These are phyloP conservation scores for Acrossocheilus fasciatus DNA, from an alignment of 2,797 vertebrate species.

Conservation along the genomic window DNA sequence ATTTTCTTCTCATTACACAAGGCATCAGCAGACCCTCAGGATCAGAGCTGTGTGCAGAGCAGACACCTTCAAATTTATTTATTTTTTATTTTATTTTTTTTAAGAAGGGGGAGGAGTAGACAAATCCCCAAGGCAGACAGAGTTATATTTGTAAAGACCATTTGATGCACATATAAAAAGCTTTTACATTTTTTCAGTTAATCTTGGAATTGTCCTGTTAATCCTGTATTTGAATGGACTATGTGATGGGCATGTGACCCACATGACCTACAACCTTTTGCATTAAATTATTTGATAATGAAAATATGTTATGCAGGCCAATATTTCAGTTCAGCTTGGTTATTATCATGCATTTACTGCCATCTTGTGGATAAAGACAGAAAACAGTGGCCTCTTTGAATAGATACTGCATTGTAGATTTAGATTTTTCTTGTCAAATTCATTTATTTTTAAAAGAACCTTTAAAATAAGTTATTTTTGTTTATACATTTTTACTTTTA, in stretches of 20 bases:
- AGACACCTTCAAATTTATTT: not conserved
- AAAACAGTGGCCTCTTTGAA: not conserved
- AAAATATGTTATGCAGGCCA: not conserved
- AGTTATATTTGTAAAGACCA: not conserved
- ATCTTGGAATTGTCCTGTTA: not conserved
- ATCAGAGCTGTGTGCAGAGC: constrained; percentile 12
- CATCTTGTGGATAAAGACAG: constrained; percentile 41
- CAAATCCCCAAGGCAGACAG: not conserved
- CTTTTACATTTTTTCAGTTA: not conserved
- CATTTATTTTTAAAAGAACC: not conserved
- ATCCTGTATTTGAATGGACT: not conserved
- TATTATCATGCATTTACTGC: constrained; percentile 14
- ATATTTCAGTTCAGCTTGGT: not conserved
- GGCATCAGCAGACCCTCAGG: constrained; percentile 37
- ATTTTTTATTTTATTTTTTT: not conserved
- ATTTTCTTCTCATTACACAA: constrained; percentile 36
- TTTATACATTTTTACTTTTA: not conserved
- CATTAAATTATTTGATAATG: not conserved
- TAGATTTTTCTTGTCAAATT: not conserved
- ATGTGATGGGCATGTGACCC: not conserved
- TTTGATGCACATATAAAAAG: constrained; percentile 3
- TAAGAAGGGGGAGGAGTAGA: not conserved
- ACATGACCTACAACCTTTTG: not conserved
- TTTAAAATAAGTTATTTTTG: not conserved
- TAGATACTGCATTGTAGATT: not conserved